These are phyloP conservation scores for Vultur gryphus DNA, from an alignment of 2,797 vertebrate species.

Conservation along the genomic window DNA sequence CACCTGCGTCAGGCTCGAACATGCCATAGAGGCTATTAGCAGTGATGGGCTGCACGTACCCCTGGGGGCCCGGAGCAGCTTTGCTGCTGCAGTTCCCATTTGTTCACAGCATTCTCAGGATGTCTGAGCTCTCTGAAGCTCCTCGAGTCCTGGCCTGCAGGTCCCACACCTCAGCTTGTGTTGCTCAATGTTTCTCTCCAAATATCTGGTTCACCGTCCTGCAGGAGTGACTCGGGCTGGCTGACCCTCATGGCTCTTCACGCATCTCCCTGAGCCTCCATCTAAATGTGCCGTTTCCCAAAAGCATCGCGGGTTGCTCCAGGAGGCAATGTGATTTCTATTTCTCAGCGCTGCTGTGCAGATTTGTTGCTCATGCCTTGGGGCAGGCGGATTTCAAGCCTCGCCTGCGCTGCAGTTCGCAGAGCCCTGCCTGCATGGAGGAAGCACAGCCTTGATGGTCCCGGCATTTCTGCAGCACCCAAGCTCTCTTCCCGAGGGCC, in stretches of 20 bases:
- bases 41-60: not conserved
- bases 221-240: rapidly evolving
- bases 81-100: not conserved
- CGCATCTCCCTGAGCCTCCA: not conserved
- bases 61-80: not conserved
- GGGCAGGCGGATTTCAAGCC: not conserved
- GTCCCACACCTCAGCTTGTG: not conserved
- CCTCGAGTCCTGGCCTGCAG: not conserved
- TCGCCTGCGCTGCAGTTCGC: not conserved
- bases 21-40: rapidly evolving
- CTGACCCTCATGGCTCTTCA: not conserved
- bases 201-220: not conserved
- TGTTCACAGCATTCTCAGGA: not conserved
- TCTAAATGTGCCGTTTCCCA: not conserved
- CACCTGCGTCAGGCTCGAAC: not conserved
- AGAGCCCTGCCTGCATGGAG: not conserved
- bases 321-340: rapidly evolving
- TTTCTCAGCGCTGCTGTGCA: rapidly evolving
- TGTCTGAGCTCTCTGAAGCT: not conserved
- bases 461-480: not conserved
- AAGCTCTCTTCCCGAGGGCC: not conserved
- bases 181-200: rapidly evolving
- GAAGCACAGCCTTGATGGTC: not conserved
- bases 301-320: not conserved
- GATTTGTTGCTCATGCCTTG: not conserved